A percentile compares a stretch with the other conserved stretches of the same genome.
Evolutionary conservation across 2,888 invertebrate genomes (phyloP).

Genomic region (Tenthredo scrophulariae): DNA sequence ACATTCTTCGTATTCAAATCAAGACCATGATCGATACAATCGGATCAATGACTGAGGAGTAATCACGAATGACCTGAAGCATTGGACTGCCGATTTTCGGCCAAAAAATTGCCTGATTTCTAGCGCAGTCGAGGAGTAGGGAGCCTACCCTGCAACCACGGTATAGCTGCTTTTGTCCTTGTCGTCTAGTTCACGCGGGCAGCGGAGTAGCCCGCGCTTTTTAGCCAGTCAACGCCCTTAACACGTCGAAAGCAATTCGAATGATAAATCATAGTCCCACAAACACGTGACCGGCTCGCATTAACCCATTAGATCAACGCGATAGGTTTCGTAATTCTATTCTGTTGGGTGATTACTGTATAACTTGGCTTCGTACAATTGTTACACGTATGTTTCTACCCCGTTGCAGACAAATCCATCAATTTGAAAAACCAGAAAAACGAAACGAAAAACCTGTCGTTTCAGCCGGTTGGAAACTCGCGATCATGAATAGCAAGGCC

Average conservation of each 20-base stretch:
- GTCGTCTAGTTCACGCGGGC: no score
- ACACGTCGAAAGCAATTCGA: conserved; percentile 33
- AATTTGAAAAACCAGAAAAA: not conserved
- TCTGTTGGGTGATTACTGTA: conserved; percentile 45
- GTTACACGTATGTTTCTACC: not conserved
- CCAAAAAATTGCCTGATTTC: no score
- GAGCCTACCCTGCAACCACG: no score
- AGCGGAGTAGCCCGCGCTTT: no score
- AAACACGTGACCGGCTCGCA: conserved; percentile 66
- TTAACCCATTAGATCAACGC: conserved; percentile 58
- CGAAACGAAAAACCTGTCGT: not conserved
- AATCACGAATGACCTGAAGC: no score
- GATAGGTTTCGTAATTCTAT: conserved; percentile 57
- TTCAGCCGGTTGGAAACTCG: no score
- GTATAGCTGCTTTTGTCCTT: no score
- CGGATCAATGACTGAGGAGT: no score
- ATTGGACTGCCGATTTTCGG: no score
- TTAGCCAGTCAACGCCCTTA: not conserved
- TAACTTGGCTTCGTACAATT: conserved; percentile 29
- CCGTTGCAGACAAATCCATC: not conserved
- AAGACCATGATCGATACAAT: no score
- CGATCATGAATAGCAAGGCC: not conserved
- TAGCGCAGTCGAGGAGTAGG: no score
- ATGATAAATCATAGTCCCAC: conserved; percentile 68
- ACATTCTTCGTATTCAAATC: no score